Evolutionary conservation across 2,888 invertebrate genomes (phyloP), one percentile per base, ranked within the genome.

Genomic region (Panorpa germanica): DNA sequence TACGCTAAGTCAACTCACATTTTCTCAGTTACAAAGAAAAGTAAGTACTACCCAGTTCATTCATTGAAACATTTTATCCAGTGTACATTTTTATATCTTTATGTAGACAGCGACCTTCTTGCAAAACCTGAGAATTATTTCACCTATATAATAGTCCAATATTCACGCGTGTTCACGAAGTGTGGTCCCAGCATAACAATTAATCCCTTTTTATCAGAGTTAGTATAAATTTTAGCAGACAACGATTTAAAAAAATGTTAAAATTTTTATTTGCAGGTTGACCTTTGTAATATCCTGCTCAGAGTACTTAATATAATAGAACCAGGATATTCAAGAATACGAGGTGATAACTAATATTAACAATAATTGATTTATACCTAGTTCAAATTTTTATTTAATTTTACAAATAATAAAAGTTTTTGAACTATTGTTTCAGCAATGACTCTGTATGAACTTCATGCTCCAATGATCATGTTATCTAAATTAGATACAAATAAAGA

Each of bases 361-460:
- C 17, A 28, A 16, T 5, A 37, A n/a, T 22, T 19, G 16, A 8
- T 15, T 21, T n/a, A 14, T 3, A 13, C 18, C 5, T 17, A 16
- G 29, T 11, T 19, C 16, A 17, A 21, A 26, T 5, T 4, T 12
- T 16, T 18, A 15, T 15, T 15, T n/a, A 9, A 9, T 9, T 15
- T 28, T 28, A 9, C 17, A 15, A n/a, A n/a, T n/a, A n/a, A n/a
- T n/a, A 13, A 4, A 14, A 28, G 11, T 21, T 28, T 30, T 34
- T n/a, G 3, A 15, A 26, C 25, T 34, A 29, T 23, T 30, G 28
- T 41, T 44, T 2, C 47, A 67, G 81, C 77, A 8, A 67, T 78
- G 57, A 68, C 74, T 42, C 48, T 82, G 14, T 85, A 82, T 45
- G 85, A 86, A 48, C 52, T 83, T 9, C 82, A 85, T 45, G 76